These are phyloP conservation scores for Zophobas morio DNA, from an alignment of 1,140 invertebrate species.

Conservation along the genomic window DNA sequence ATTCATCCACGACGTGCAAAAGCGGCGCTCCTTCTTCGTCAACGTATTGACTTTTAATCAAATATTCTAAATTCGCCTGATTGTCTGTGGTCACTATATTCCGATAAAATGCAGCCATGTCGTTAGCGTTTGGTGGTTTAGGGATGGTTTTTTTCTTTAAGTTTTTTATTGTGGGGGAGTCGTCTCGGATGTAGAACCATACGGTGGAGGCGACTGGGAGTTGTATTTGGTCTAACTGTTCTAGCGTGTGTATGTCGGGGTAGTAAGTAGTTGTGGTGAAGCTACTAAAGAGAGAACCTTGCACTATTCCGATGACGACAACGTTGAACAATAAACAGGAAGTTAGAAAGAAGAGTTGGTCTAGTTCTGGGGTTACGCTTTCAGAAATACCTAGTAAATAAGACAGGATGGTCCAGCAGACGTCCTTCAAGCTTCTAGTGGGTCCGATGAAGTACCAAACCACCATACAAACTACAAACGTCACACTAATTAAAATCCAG, in stretches of 20 bases:
- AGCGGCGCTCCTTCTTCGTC: neutral
- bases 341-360: neutral
- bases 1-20: slow-evolving; percentile 50
- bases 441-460: neutral
- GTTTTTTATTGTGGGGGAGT: slow-evolving; percentile 18
- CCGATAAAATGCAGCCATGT: slow-evolving; percentile 12
- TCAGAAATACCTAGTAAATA: neutral
- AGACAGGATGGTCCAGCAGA: neutral
- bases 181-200: neutral
- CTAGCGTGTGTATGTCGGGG: slow-evolving; percentile 49
- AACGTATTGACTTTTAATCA: slow-evolving; percentile 1
- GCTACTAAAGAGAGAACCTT: slow-evolving; percentile 14
- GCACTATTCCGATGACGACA: slow-evolving; percentile 17
- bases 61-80: slow-evolving; percentile 4
- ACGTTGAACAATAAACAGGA: slow-evolving; percentile 12
- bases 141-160: neutral
- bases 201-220: slow-evolving; percentile 22
- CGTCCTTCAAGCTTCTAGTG: neutral
- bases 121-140: neutral
- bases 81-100: slow-evolving; percentile 41
- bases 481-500: neutral
- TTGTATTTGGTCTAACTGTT: slow-evolving; percentile 24
- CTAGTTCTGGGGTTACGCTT: neutral
- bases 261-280: slow-evolving; percentile 26
- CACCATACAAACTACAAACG: neutral